These are phyloP conservation scores for Melanotaenia duboulayi DNA, from an alignment of 2,113 vertebrate genomes.

Conservation along the genomic window DNA sequence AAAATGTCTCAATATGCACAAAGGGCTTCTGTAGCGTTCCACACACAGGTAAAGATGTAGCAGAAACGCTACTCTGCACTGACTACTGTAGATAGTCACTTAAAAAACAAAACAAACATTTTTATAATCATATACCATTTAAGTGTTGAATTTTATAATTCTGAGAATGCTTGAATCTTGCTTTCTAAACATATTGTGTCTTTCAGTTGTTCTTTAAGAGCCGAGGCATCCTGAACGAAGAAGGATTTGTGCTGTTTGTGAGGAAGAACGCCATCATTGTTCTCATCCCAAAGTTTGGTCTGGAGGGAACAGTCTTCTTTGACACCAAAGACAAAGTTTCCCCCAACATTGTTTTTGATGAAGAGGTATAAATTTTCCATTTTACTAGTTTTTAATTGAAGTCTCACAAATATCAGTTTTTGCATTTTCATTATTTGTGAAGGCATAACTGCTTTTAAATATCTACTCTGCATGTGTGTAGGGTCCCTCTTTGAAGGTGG, in stretches of 20 bases:
- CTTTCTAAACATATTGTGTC: background rate
- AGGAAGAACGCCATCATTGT: constrained; percentile 97
- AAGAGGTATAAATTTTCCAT: constrained; percentile 83
- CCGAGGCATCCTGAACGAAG: constrained; percentile 92
- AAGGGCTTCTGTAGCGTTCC: constrained; percentile 94
- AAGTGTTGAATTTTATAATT: background rate
- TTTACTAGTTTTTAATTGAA: background rate
- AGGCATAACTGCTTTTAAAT: background rate
- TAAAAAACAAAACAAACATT: background rate
- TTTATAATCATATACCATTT: no score
- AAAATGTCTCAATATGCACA: constrained; percentile 99
- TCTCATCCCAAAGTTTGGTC: constrained; percentile 95
- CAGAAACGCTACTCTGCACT: background rate
- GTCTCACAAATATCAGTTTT: no score
- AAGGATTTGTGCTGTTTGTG: constrained; percentile 93
- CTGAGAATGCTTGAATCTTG: background rate
- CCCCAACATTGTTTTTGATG: constrained; percentile 86
- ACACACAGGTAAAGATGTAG: constrained; percentile 88
- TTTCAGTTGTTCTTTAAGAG: constrained; percentile 95
- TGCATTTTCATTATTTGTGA: background rate
- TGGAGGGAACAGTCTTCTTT: constrained; percentile 98
- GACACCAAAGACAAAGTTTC: constrained; percentile 88
- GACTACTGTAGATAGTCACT: background rate
- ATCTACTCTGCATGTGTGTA: constrained; percentile 52
- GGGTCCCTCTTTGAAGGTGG: constrained; percentile 88